Conservation (phyloP, 2,797 vertebrate species). For the Artibeus lituratus region DNA sequence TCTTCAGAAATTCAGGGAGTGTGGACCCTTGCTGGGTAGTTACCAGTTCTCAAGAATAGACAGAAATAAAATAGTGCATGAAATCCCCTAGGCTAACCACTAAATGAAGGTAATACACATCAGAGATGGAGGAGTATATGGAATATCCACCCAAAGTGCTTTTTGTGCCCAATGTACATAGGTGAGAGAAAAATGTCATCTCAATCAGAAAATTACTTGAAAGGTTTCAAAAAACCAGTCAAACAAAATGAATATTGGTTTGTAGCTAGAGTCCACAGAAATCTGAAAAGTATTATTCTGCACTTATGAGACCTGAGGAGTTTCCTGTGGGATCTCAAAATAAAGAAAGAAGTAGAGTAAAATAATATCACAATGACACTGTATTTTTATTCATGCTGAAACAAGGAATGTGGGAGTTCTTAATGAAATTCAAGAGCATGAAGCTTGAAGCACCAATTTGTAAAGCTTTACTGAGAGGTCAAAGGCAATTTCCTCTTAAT, state of each 20-base stretch:
- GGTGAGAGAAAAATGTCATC: not conserved
- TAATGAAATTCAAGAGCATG: conserved; percentile 13
- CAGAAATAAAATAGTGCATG: not conserved
- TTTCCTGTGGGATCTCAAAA: not conserved
- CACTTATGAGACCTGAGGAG: not conserved
- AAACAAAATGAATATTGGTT: not conserved
- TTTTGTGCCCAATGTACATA: not conserved
- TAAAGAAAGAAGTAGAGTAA: not conserved
- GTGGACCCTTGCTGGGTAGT: not conserved
- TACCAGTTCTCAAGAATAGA: not conserved
- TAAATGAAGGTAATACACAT: not conserved
- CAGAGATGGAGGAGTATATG: not conserved
- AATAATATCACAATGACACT: not conserved
- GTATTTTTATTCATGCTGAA: not conserved
- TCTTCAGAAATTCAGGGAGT: not conserved
- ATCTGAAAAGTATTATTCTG: not conserved
- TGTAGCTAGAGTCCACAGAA: not conserved
- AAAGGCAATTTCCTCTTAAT: not conserved
- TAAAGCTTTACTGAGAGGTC: not conserved
- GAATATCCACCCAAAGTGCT: not conserved
- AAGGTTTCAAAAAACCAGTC: not conserved
- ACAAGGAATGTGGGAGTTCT: not conserved
- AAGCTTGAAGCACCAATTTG: not conserved
- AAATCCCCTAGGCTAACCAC: not conserved
- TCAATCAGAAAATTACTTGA: not conserved